Conservation (phyloP, 2,113 vertebrate genomes). For the Ophthalmolycus amberensis region DNA sequence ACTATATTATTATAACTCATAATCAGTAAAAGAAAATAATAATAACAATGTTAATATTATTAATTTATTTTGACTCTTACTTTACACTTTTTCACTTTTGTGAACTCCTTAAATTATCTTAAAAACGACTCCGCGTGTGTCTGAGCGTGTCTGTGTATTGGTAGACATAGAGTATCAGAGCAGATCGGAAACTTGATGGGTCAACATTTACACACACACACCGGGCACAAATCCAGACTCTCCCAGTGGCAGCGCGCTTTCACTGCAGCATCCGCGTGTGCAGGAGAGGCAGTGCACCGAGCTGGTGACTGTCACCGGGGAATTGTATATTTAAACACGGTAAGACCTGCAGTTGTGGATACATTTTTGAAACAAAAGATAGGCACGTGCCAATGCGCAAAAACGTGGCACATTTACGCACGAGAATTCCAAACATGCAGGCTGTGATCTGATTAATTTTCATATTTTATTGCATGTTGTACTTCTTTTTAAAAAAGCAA, state of each 20-base stretch:
- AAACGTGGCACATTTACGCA: conserved; percentile 27
- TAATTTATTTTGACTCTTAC: neutral
- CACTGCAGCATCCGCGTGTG: conserved; percentile 36
- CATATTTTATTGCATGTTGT: neutral
- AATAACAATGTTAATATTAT: neutral
- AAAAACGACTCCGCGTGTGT: neutral
- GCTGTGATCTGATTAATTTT: neutral
- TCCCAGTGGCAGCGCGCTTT: conserved; percentile 24
- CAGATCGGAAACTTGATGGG: conserved; percentile 29
- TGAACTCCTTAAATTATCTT: neutral
- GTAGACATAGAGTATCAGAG: neutral
- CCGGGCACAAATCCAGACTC: neutral
- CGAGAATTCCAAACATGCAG: neutral
- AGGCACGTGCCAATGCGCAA: neutral
- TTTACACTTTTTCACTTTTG: neutral
- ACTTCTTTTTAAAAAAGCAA: neutral
- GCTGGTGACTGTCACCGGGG: conserved; percentile 7
- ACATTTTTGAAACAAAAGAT: neutral
- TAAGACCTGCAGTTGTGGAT: conserved; percentile 21
- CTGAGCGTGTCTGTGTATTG: neutral
- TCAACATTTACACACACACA: conserved; percentile 9
- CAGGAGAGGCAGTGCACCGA: conserved; percentile 23
- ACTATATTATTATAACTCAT: neutral
- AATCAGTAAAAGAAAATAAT: neutral
- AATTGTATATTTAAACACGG: conserved; percentile 22